Evolutionary conservation across 1,140 invertebrate species (phyloP).

Genomic region (Palaemon carinicauda): DNA sequence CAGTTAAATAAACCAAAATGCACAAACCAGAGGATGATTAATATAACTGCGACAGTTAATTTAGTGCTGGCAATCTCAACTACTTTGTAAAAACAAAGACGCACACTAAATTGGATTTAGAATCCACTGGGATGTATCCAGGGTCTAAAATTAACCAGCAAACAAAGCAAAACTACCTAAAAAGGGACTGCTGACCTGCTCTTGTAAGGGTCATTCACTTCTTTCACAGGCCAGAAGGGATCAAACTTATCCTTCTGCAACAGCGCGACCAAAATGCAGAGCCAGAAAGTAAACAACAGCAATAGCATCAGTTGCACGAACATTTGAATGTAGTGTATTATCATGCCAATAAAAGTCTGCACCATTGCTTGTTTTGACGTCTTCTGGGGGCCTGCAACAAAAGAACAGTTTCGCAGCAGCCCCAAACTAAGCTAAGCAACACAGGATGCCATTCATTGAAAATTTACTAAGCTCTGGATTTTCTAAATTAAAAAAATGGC

Average conservation of each 20-base stretch:
- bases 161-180: background rate
- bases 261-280: constrained; percentile 61
- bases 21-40: no score
- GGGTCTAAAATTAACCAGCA: no score
- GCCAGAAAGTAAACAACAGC: constrained; percentile 42
- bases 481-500: no score
- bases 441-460: background rate
- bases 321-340: constrained; percentile 44
- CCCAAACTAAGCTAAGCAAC: background rate
- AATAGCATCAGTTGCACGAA: constrained; percentile 47
- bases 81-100: no score
- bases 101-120: no score
- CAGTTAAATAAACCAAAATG: no score
- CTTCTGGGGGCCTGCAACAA: constrained; percentile 33
- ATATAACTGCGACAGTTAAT: no score
- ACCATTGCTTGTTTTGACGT: constrained; percentile 22
- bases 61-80: no score
- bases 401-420: constrained; percentile 39
- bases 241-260: constrained; percentile 44
- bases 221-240: constrained; percentile 29
- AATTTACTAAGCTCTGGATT: background rate
- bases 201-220: constrained; percentile 22
- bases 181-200: constrained; percentile 23
- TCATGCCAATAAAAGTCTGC: constrained; percentile 30
- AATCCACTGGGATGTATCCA: no score